Conservation (phyloP, 1,140 invertebrate species). For the Drosophila equinoxialis region DNA sequence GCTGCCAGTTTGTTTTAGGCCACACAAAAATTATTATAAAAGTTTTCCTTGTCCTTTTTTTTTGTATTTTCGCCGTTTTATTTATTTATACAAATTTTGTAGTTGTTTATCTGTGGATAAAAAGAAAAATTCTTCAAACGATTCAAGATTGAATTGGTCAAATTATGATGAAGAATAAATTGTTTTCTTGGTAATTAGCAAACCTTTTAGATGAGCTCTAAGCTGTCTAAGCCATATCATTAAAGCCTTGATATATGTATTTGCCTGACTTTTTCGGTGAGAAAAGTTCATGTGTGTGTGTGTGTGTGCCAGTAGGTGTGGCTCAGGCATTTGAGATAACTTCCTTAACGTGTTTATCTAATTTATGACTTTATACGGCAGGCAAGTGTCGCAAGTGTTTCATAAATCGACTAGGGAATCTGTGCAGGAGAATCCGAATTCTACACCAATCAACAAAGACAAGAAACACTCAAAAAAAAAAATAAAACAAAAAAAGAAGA, state of each 20-base stretch:
- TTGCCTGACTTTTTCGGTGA: too few relatives aligned
- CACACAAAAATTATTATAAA: conserved; percentile 16
- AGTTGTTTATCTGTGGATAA: background rate
- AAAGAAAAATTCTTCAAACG: conserved; percentile 12
- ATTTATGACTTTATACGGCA: conserved; percentile 44
- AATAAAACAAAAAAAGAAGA: background rate
- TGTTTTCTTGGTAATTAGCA: conserved; percentile 1
- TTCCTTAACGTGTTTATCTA: conserved; percentile 38
- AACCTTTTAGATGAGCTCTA: background rate
- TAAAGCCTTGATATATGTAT: too few relatives aligned
- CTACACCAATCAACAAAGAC: conserved; percentile 7
- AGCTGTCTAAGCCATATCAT: background rate
- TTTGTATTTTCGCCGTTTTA: conserved; percentile 37
- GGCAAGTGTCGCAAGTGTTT: conserved; percentile 1
- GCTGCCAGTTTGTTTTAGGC: conserved; percentile 21
- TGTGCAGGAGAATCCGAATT: background rate
- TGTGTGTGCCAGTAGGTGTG: background rate
- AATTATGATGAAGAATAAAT: conserved; percentile 16
- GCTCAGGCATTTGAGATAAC: background rate
- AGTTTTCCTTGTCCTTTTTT: conserved; percentile 23
- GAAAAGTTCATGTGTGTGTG: too few relatives aligned
- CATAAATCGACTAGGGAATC: conserved; percentile 39
- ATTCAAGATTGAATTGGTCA: conserved; percentile 32
- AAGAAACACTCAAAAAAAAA: background rate
- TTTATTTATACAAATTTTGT: conserved; percentile 6